Conservation (phyloP, 1,140 invertebrate species). For the Drosophila nigromelanica region DNA sequence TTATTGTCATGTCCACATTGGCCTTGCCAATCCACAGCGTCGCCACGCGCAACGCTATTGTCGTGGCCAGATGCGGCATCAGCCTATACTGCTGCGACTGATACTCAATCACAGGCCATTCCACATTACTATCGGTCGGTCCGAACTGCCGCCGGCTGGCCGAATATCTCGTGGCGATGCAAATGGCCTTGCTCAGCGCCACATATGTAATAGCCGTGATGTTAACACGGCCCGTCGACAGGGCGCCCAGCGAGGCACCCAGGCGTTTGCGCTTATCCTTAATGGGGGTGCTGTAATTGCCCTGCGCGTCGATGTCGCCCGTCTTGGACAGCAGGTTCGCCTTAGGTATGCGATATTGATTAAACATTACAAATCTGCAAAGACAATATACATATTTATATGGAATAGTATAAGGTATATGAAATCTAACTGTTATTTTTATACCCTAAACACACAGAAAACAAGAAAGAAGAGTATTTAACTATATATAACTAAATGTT, state of each 20-base stretch:
- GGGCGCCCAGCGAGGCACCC: constrained; percentile 92
- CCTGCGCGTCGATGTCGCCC: constrained; percentile 93
- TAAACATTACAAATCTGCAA: constrained; percentile 91
- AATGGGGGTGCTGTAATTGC: constrained; percentile 90
- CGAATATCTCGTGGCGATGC: constrained; percentile 93
- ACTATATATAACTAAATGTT: too few species aligned
- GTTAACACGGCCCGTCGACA: constrained; percentile 91
- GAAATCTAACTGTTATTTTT: constrained; percentile 34
- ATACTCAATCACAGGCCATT: constrained; percentile 93
- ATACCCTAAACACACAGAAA: too few species aligned
- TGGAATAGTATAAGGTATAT: not conserved
- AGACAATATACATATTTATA: not conserved
- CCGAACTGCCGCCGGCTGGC: constrained; percentile 93
- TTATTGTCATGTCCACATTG: constrained; percentile 85
- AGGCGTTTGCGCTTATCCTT: constrained; percentile 92
- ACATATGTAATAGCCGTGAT: constrained; percentile 84
- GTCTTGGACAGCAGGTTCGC: constrained; percentile 92
- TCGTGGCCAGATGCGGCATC: constrained; percentile 91
- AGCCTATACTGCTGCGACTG: constrained; percentile 94
- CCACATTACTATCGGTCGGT: constrained; percentile 85
- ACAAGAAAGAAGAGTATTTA: too few species aligned
- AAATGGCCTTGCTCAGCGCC: constrained; percentile 86
- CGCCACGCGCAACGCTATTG: constrained; percentile 89
- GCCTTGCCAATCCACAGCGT: constrained; percentile 85
- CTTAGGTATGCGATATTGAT: constrained; percentile 92